Evolutionary conservation across 1,140 invertebrate genomes (phyloP).

Genomic region (Micrasema minimum): DNA sequence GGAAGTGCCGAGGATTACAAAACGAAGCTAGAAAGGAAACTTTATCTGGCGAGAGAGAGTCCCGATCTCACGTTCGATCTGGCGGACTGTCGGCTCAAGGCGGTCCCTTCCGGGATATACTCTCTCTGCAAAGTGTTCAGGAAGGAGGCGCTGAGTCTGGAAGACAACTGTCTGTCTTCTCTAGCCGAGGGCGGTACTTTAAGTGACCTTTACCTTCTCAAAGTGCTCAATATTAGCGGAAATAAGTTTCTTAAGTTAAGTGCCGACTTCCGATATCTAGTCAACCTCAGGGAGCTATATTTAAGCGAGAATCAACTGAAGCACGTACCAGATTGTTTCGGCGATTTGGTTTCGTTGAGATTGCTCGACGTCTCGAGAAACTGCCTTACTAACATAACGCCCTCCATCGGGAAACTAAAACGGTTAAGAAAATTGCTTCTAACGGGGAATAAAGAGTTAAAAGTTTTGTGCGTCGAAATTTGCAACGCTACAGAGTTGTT

Average conservation of each 20-base stretch:
- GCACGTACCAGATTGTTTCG: conserved; percentile 75
- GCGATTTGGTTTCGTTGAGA: conserved; percentile 70
- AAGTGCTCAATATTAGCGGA: conserved; percentile 76
- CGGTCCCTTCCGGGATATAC: conserved; percentile 79
- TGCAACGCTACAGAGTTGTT: conserved; percentile 69
- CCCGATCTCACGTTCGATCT: conserved; percentile 81
- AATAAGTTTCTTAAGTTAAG: conserved; percentile 76
- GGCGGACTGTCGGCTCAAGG: conserved; percentile 75
- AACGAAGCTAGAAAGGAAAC: conserved; percentile 75
- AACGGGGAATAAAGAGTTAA: conserved; percentile 69
- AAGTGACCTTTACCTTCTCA: conserved; percentile 74
- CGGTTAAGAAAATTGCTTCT: conserved; percentile 70
- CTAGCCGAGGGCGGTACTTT: conserved; percentile 77
- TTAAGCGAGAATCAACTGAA: conserved; percentile 73
- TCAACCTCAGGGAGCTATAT: conserved; percentile 75
- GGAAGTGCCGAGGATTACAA: conserved; percentile 59
- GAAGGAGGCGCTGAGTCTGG: conserved; percentile 75
- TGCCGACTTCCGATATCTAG: conserved; percentile 70
- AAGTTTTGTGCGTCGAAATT: conserved; percentile 71
- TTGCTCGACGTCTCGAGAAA: conserved; percentile 79
- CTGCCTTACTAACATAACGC: conserved; percentile 73
- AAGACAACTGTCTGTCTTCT: conserved; percentile 74
- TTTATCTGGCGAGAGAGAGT: conserved; percentile 79
- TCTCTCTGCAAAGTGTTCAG: conserved; percentile 81
- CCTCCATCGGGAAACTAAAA: conserved; percentile 71